A percentile compares a stretch with the other conserved stretches of the same genome.
Evolutionary conservation across 1,140 invertebrate genomes (phyloP).

Genomic region (Alviniconcha marisindica): DNA sequence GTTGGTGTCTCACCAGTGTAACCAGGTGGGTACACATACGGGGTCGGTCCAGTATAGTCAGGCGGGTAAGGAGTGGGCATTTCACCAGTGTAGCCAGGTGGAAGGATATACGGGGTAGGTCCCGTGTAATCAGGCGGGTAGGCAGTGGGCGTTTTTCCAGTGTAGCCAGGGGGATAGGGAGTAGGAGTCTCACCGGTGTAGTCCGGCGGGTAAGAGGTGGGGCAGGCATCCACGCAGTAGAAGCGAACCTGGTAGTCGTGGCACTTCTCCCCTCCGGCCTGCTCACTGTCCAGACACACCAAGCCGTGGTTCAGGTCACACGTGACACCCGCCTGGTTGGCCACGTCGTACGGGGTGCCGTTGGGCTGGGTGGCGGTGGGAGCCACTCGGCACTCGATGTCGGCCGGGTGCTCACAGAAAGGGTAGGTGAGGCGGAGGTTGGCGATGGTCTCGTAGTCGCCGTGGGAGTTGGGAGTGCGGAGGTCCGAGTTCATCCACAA

Average conservation of each 20-base stretch:
- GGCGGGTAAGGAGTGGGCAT: constrained; percentile 29
- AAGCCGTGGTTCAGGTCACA: constrained; percentile 63
- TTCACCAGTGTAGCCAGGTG: constrained; percentile 16
- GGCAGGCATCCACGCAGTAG: constrained; percentile 61
- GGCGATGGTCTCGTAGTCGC: constrained; percentile 61
- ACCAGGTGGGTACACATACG: background rate
- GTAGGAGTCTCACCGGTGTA: constrained; percentile 16
- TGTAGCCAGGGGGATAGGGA: background rate
- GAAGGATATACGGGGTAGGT: background rate
- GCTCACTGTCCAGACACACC: constrained; percentile 58
- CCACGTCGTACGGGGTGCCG: constrained; percentile 36
- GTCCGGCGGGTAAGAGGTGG: background rate
- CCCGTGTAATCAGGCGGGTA: constrained; percentile 32
- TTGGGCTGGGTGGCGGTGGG: constrained; percentile 7
- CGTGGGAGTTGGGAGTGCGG: constrained; percentile 41
- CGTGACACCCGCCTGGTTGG: constrained; percentile 51
- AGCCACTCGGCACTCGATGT: constrained; percentile 47
- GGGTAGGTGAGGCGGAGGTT: constrained; percentile 46
- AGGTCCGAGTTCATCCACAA: constrained; percentile 58
- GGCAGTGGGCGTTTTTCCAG: constrained; percentile 30
- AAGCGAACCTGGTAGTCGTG: constrained; percentile 64
- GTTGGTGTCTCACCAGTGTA: constrained; percentile 24
- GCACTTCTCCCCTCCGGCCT: constrained; percentile 49
- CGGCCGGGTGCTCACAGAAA: constrained; percentile 45
- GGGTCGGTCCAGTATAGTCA: constrained; percentile 15